Conservation (phyloP, 2,113 vertebrate species). For the Otolemur garnettii region DNA sequence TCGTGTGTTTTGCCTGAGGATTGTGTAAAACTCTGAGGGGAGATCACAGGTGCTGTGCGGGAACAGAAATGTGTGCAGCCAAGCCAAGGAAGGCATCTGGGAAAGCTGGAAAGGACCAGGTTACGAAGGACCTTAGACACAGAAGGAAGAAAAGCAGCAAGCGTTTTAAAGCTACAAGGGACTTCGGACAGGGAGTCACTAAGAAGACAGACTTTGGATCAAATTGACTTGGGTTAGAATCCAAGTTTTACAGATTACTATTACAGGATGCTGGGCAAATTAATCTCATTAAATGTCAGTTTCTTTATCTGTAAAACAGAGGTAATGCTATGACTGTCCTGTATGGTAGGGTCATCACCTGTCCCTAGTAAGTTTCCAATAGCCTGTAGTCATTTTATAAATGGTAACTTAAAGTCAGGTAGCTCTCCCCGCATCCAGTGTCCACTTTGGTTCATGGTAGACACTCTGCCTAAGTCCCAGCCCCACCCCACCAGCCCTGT, state of each 20-base stretch:
- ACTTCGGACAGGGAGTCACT: neutral
- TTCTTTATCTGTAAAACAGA: neutral
- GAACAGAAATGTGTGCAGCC: neutral
- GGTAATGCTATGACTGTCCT: neutral
- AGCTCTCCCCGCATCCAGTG: neutral
- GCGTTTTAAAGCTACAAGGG: neutral
- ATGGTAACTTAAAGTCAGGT: neutral
- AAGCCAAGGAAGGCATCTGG: neutral
- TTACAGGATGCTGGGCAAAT: neutral
- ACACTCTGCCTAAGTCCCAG: neutral
- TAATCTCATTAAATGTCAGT: neutral
- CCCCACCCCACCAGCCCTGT: neutral
- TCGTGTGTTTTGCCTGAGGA: neutral
- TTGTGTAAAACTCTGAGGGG: neutral
- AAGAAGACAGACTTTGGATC: neutral
- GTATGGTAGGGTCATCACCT: fast-evolving
- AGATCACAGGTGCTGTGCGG: neutral
- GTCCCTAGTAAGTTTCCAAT: neutral
- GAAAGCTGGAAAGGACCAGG: neutral
- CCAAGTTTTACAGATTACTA: neutral
- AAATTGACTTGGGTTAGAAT: neutral
- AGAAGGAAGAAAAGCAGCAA: neutral
- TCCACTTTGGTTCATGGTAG: neutral
- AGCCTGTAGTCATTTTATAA: neutral
- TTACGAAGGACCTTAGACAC: neutral